Percentiles rank a stretch among this genome's conserved stretches.
phyloP scores from a whole-genome alignment of 2,888 invertebrate genomes.

The Eupeodes latifasciatus region DNA sequence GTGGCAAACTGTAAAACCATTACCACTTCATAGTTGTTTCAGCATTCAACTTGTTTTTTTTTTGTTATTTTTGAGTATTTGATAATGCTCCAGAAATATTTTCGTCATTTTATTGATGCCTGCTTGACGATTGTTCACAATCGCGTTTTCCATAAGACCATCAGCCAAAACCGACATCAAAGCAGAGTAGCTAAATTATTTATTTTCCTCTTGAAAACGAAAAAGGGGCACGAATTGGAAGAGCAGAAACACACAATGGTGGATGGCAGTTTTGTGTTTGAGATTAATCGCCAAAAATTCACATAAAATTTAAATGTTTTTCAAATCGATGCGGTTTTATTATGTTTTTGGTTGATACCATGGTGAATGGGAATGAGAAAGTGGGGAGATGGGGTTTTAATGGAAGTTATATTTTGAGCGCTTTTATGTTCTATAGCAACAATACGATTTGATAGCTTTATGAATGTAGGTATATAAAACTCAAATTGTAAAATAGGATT shows the following conservation, averaged over 20 bases:
- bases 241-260: not conserved
- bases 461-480: not conserved
- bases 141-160: not conserved
- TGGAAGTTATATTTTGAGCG: not conserved
- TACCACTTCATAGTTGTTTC: conserved; percentile 57
- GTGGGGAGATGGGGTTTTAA: not conserved
- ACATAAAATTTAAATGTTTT: conserved; percentile 28
- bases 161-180: conserved; percentile 6
- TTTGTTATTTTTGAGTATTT: not conserved
- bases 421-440: not conserved
- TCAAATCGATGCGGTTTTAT: conserved; percentile 18
- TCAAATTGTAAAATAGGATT: not conserved
- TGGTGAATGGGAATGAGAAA: not conserved
- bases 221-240: not conserved
- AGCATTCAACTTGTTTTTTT: not conserved
- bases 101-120: conserved; percentile 31
- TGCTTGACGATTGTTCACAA: conserved; percentile 18
- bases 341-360: not conserved
- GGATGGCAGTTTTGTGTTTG: conserved; percentile 7
- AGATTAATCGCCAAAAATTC: conserved; percentile 30
- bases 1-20: conserved; percentile 53
- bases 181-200: conserved; percentile 25
- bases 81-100: conserved; percentile 25
- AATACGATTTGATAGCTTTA: not conserved
- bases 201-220: not conserved